Base-by-base conservation (phyloP, 2,888 invertebrate species). In the Sarcophaga rosellei region DNA sequence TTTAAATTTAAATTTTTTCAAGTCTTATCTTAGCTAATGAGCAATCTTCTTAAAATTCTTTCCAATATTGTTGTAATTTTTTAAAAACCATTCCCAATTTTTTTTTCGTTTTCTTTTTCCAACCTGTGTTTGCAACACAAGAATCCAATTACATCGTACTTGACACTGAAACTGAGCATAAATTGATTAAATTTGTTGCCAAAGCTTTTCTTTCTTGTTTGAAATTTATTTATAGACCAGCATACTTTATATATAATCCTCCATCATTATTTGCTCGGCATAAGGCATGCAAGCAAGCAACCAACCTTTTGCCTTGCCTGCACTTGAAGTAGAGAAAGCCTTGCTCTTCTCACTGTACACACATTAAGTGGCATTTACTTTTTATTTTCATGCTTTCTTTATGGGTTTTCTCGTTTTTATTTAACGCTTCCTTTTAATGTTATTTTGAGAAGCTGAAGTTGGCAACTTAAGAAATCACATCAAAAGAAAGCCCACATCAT, bases 351-450 rank as follows among this genome's bases (percentile, higher is more conserved):
- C 80, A 77, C 63, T 83, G 75, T 79, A 63, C 79, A 63, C 79
- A 84, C 80, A 88, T 91, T 91, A 92, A 92, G 91, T 90, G 91
- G 90, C 91, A 91, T 92, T 92, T 90, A 90, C 90, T 89, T 77
- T 82, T 66, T 69, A 69, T 69, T 69, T 66, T 4, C 17, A 53
- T 15, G 17, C 63, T 79, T 45, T 12, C 4, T 68, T 59, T 45
- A 25, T 61, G 35, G 10, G 45, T 61, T 45, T 77, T 21, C 10
- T n/a, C n/a, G n/a, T 90, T 92, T 90, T 92, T 91, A 92, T 92
- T 92, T 92, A 91, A 91, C 90, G 92, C 90, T 91, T 35, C 35
- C 35, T 91, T 91, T 90, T 89, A 88, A 86, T 81, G 85, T 80
- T 81, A 82, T 86, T 83, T 35, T 83, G 68, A 80, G 66, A 25